Percentiles rank a stretch among this genome's conserved stretches.
Conservation (phyloP, 2,113 vertebrate species). For the Macquaria australasica region DNA sequence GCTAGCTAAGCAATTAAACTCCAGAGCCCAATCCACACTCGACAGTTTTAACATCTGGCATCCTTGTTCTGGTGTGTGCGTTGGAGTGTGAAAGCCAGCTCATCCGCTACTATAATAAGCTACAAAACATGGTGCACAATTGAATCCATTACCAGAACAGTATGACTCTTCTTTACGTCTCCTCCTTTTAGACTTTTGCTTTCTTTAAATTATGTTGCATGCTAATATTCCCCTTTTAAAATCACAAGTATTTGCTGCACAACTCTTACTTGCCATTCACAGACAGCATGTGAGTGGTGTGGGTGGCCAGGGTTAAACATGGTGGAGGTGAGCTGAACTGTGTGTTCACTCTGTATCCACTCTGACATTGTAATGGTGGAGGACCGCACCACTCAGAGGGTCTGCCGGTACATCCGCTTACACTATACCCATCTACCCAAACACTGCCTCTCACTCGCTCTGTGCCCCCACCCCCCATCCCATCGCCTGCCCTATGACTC, state of each 20-base stretch:
- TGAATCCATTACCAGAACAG: slow-evolving; percentile 42
- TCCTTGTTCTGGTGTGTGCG: slow-evolving; percentile 54
- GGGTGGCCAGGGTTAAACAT: not conserved
- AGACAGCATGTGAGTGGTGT: not conserved
- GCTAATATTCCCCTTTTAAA: not conserved
- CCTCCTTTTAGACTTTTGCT: slow-evolving; percentile 5
- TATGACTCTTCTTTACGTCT: slow-evolving; percentile 14
- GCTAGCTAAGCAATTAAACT: slow-evolving; percentile 76
- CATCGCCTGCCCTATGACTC: slow-evolving; percentile 69
- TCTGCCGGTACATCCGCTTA: slow-evolving; percentile 32
- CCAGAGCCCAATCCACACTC: slow-evolving; percentile 56
- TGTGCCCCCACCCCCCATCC: not conserved
- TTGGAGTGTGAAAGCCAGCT: slow-evolving; percentile 51
- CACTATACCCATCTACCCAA: slow-evolving; percentile 13
- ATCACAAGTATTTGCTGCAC: not conserved
- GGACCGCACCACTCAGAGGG: slow-evolving; percentile 33
- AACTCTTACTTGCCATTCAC: not conserved
- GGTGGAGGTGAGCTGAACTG: slow-evolving; percentile 9
- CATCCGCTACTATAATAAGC: slow-evolving; percentile 71
- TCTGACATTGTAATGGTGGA: slow-evolving; percentile 25
- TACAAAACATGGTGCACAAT: slow-evolving; percentile 45
- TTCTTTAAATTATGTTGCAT: not conserved
- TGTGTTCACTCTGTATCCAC: not conserved
- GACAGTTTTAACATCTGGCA: slow-evolving; percentile 77
- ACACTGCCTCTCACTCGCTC: not conserved